Evolutionary conservation across 2,797 vertebrate species (phyloP).

Genomic region (Pseudochirops corinnae): DNA sequence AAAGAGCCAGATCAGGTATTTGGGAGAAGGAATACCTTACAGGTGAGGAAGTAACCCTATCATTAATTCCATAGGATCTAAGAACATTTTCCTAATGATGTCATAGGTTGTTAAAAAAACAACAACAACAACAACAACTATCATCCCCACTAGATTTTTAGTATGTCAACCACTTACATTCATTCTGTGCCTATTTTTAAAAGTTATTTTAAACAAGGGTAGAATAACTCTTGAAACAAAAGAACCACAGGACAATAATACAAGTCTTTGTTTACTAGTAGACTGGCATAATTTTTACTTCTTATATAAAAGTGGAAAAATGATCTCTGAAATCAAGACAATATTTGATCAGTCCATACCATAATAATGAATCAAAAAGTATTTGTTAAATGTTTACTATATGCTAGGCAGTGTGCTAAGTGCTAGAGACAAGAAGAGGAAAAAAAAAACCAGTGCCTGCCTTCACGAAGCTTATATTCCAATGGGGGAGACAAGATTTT

Average conservation of each 20-base stretch:
- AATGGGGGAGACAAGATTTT: not conserved
- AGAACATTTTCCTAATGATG: not conserved
- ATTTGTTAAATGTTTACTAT: not conserved
- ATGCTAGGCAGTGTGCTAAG: not conserved
- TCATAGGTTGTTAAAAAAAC: not conserved
- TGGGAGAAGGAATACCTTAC: not conserved
- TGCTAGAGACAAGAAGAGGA: not conserved
- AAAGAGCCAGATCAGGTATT: not conserved
- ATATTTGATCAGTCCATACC: not conserved
- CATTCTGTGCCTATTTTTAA: not conserved
- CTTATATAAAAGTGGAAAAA: not conserved
- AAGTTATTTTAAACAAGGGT: not conserved
- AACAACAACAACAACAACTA: not conserved
- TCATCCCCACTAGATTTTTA: not conserved
- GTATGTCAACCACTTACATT: not conserved
- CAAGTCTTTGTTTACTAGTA: not conserved
- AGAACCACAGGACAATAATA: not conserved
- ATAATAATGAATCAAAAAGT: not conserved
- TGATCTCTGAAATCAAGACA: not conserved
- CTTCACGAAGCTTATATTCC: not conserved
- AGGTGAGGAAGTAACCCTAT: not conserved
- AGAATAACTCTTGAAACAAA: not conserved
- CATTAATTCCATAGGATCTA: not conserved
- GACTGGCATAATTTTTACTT: not conserved
- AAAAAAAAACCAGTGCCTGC: not conserved